Evolutionary conservation across 2,888 invertebrate genomes (phyloP), one percentile per base, ranked within the genome.

Genomic region (Eutolmus rufibarbis): DNA sequence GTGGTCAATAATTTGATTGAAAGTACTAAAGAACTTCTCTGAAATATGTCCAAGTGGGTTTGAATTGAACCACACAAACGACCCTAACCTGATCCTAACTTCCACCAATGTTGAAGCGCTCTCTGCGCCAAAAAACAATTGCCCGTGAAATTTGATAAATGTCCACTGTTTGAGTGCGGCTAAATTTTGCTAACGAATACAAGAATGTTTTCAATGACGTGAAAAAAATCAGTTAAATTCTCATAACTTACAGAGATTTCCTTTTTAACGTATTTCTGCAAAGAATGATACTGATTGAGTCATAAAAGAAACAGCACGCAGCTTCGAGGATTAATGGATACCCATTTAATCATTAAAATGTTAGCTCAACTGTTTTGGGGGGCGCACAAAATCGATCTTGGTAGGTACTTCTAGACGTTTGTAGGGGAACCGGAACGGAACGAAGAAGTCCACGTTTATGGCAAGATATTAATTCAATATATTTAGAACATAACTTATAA

Each of bases 1-100:
- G 51, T 43, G 51, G 79, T 51, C 79, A 79, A 79, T 79, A 79
- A 79, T 79, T 79, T 79, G 79, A 79, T 79, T 79, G 79, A 51
- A 79, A 79, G 79, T 51, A 79, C 79, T 12, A 16, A 79, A 79
- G 79, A 51, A 79, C 51, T 23, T 31, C 14, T 19, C 66, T 19
- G 23, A 19, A 57, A 5, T 57, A 19, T 23, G 7, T 57, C 23
- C 28, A 66, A n/a, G 66, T 66, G 66, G 0, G 23, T 66, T 12
- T 19, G 23, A 66, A 66, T 66, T 66, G 66, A 66, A 28, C 66
- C 28, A 14, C 19, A 66, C 8, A 28, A 66, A 66, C 12, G 28
- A 66, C 28, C 23, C 19, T 23, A 23, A 28, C 66, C 23, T 66
- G 28, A 2, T 3, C 66, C 23, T 66, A 66, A 66, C 12, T 66